These are phyloP conservation scores for Phrynocephalus forsythii DNA, from an alignment of 2,797 vertebrate genomes.

Conservation along the genomic window DNA sequence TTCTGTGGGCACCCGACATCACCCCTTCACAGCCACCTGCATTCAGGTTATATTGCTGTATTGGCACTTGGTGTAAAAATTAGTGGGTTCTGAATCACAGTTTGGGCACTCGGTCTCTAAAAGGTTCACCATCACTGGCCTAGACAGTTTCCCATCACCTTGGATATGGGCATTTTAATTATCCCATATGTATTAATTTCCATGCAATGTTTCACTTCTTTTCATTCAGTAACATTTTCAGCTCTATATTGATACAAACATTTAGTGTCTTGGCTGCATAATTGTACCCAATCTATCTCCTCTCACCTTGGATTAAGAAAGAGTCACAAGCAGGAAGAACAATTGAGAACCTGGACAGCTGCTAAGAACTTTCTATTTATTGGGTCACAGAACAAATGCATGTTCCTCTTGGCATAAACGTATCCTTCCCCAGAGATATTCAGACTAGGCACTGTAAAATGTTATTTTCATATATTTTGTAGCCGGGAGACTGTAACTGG, in stretches of 20 bases:
- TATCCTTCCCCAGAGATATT: slow-evolving; percentile 8
- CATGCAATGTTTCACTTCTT: neutral
- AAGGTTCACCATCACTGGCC: no score
- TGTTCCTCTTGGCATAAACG: neutral
- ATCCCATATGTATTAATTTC: neutral
- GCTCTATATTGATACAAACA: slow-evolving; percentile 1
- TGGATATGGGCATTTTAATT: slow-evolving; percentile 12
- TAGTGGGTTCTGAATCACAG: no score
- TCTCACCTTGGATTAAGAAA: slow-evolving; percentile 10
- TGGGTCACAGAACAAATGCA: slow-evolving; percentile 23
- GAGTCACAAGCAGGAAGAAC: slow-evolving; percentile 16
- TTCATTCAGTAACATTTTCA: neutral
- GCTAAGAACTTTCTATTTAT: slow-evolving; percentile 13
- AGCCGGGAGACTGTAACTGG: neutral
- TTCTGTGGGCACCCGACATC: no score
- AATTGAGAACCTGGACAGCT: slow-evolving; percentile 16
- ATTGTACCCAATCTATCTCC: slow-evolving; percentile 22
- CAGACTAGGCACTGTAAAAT: neutral
- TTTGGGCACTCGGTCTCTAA: no score
- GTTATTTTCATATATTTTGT: slow-evolving; percentile 2
- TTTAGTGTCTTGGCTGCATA: slow-evolving; percentile 11
- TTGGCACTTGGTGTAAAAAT: no score
- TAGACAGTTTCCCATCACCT: neutral
- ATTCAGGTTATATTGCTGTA: no score
- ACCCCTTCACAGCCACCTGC: no score